phyloP scores from a whole-genome alignment of 2,113 vertebrate genomes.

The Uropsilus gracilis region DNA sequence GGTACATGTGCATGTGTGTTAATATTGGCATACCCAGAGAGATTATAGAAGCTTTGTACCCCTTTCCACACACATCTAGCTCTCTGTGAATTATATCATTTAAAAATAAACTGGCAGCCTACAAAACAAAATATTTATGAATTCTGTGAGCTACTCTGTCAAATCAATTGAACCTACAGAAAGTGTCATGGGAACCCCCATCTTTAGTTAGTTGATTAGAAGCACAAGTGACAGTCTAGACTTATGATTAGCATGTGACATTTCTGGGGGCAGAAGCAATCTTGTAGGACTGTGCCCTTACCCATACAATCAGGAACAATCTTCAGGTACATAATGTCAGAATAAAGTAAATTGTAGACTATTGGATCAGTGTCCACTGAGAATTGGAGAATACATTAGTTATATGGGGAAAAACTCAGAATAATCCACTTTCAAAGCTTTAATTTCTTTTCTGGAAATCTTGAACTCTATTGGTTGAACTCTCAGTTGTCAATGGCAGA shows the following conservation, averaged over 20 bases:
- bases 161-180: neutral
- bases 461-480: neutral
- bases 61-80: neutral
- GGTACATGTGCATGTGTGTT: neutral
- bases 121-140: neutral
- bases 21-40: neutral
- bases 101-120: neutral
- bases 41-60: accelerated
- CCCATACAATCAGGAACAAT: neutral
- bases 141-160: neutral
- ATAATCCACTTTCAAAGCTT: neutral
- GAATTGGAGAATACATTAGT: neutral
- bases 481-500: neutral
- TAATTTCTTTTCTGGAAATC: neutral
- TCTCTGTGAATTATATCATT: neutral
- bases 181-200: neutral
- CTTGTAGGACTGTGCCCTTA: neutral
- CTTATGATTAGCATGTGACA: neutral
- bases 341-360: neutral
- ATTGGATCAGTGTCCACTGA: neutral
- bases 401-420: neutral
- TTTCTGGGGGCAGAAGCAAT: neutral
- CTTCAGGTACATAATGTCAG: neutral
- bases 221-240: neutral
- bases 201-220: neutral